Evolutionary conservation across 2,113 vertebrate genomes (phyloP).

Genomic region (Rhinoptilus africanus): DNA sequence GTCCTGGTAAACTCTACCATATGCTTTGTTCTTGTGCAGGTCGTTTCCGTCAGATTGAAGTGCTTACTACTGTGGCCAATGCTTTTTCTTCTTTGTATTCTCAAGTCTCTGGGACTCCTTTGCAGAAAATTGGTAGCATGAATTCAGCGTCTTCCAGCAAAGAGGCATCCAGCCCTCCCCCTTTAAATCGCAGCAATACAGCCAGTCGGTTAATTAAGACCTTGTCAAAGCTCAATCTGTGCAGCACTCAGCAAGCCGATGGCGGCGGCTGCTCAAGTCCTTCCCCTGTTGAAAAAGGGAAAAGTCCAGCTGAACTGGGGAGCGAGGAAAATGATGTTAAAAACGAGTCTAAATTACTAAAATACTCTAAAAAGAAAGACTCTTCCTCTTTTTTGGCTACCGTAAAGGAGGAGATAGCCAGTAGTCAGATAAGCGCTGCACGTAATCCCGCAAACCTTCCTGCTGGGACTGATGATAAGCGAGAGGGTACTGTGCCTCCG

Average conservation of each 20-base stretch:
- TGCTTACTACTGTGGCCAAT: slow-evolving; percentile 94
- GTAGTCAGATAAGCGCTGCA: not conserved
- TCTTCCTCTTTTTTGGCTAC: slow-evolving; percentile 77
- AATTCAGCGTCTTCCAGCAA: slow-evolving; percentile 74
- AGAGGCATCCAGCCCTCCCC: slow-evolving; percentile 66
- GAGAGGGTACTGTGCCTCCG: not conserved
- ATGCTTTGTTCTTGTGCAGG: slow-evolving; percentile 70
- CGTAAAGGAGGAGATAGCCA: slow-evolving; percentile 83
- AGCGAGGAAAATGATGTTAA: slow-evolving; percentile 64
- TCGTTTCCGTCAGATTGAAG: slow-evolving; percentile 97
- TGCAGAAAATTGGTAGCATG: slow-evolving; percentile 84
- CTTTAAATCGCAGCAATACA: slow-evolving; percentile 80
- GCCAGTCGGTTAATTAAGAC: slow-evolving; percentile 88
- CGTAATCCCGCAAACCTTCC: not conserved
- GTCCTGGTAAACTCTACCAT: not conserved
- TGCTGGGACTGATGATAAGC: not conserved
- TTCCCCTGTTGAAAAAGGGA: slow-evolving; percentile 59
- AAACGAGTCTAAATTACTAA: slow-evolving; percentile 72
- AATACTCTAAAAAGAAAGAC: slow-evolving; percentile 82
- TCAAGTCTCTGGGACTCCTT: slow-evolving; percentile 90
- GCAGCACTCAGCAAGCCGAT: slow-evolving; percentile 54
- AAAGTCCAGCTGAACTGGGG: not conserved
- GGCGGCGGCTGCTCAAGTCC: not conserved
- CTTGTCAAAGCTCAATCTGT: slow-evolving; percentile 83
- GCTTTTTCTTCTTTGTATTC: slow-evolving; percentile 96